Base-by-base conservation (phyloP, 2,797 vertebrate genomes). In the Cichlasoma orientale region DNA sequence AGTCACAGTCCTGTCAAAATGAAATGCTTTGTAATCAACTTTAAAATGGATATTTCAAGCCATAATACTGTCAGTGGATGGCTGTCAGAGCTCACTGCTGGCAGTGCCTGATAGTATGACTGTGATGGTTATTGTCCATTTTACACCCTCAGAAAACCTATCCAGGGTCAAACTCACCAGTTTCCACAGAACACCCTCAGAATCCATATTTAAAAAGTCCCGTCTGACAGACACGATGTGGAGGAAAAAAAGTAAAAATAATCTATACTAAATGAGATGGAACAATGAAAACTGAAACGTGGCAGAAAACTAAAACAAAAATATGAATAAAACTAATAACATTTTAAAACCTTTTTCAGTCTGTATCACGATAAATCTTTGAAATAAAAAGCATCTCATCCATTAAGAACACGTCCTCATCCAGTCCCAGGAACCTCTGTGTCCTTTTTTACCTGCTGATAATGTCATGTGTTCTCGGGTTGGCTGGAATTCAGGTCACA, bases 281-380 rank as follows among this genome's bases (percentile, higher is more conserved):
- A 79, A 80, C 41, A 73, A 41, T 36, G 3, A 33, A 75, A 87
- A 86, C 33, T 55, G 12, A 84, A 80, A 82, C 56, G 7, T 59
- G 19, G 5, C 23, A 80, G 27, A 74, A 56, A 55, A 86, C 77
- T 14, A 31, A 54, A 77, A 70, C 3, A 41, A 3, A 25, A 75
- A 76, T 29, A 83, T 31, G 44, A 7, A 50, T n/a, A 18, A 18
- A 27, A 27, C 13, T 56, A 0, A 13, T n/a, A 77, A 72, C 27
- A 74, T 31, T 66, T 76, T 80, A 72, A 50, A 52, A 59, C 2
- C 0, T 0, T 23, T 31, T 57, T 38, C 25, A 29, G 41, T 50
- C 5, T 50, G 27, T 50, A 23, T 29, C 12, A 50, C 2, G 12
- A 13, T 19, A 50, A 50, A 68, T 27, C 19, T 68, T 56, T 79